These are phyloP conservation scores for Hippocampus abdominalis DNA, from an alignment of 2,113 vertebrate species.

Conservation along the genomic window DNA sequence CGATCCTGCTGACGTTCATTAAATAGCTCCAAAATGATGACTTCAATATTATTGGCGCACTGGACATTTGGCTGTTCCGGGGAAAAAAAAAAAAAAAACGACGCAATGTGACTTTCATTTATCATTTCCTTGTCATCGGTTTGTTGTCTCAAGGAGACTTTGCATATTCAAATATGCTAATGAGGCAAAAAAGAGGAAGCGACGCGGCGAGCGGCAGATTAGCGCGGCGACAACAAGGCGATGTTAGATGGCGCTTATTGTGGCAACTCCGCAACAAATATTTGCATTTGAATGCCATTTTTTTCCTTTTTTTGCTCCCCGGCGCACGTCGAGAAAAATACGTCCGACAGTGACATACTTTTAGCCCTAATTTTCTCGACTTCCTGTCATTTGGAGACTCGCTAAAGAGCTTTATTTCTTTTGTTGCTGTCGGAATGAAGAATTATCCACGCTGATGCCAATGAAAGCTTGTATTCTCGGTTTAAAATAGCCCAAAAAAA, in stretches of 20 bases:
- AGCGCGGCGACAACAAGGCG: conserved; percentile 48
- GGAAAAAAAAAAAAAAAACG: conserved; percentile 4
- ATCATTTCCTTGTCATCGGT: conserved; percentile 59
- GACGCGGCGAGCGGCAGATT: conserved; percentile 40
- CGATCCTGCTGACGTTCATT: not conserved
- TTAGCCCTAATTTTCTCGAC: not conserved
- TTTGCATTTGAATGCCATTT: conserved; percentile 19
- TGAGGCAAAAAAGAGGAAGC: conserved; percentile 30
- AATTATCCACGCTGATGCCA: not conserved
- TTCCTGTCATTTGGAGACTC: not conserved
- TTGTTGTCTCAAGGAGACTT: conserved; percentile 52
- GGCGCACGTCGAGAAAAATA: not conserved
- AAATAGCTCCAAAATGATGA: not conserved
- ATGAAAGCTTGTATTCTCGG: not conserved
- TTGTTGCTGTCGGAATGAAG: not conserved
- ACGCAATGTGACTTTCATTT: conserved; percentile 44
- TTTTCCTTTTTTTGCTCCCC: not conserved
- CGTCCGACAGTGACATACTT: not conserved
- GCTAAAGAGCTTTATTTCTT: conserved; percentile 1
- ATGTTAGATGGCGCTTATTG: conserved; percentile 20
- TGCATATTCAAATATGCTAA: conserved; percentile 67
- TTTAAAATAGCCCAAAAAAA: not conserved
- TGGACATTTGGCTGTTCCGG: conserved; percentile 27
- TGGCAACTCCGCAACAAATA: conserved; percentile 33
- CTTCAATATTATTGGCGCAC: not conserved